Percentiles rank a stretch among this genome's conserved stretches.
Conservation (phyloP, 2,113 vertebrate species). For the Grammomys dolichurus region DNA sequence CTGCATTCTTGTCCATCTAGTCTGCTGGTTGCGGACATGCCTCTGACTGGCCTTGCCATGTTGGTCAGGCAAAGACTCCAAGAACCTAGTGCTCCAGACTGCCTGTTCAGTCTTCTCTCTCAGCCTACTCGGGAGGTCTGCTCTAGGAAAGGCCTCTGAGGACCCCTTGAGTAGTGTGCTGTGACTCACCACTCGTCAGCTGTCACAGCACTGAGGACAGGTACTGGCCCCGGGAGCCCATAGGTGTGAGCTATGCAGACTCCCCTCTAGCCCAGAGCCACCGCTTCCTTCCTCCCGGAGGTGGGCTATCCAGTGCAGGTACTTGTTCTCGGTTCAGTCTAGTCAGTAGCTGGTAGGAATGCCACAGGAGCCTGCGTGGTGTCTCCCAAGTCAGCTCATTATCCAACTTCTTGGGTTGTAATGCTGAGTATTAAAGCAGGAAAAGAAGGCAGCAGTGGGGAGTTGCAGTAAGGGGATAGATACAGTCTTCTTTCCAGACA, state of each 20-base stretch:
- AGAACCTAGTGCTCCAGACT: neutral
- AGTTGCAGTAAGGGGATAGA: no score
- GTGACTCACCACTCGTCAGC: neutral
- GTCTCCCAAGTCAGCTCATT: neutral
- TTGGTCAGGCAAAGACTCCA: no score
- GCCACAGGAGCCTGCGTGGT: neutral
- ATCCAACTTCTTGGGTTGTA: neutral
- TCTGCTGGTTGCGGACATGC: neutral
- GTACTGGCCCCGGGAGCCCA: neutral
- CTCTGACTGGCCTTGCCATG: neutral
- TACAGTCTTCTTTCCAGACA: no score
- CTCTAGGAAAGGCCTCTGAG: neutral
- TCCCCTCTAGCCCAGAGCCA: rapidly evolving
- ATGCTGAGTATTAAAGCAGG: neutral
- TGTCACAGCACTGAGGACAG: neutral
- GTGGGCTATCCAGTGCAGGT: neutral
- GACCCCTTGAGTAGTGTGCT: neutral
- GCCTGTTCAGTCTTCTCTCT: neutral
- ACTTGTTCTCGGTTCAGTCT: neutral
- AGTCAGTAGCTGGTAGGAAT: neutral
- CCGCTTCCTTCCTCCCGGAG: neutral
- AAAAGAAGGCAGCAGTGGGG: neutral
- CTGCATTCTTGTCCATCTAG: neutral
- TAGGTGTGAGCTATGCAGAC: neutral
- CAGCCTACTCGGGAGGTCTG: neutral